Evolutionary conservation across 2,888 invertebrate genomes (phyloP).

Genomic region (Osmoderma eremita): DNA sequence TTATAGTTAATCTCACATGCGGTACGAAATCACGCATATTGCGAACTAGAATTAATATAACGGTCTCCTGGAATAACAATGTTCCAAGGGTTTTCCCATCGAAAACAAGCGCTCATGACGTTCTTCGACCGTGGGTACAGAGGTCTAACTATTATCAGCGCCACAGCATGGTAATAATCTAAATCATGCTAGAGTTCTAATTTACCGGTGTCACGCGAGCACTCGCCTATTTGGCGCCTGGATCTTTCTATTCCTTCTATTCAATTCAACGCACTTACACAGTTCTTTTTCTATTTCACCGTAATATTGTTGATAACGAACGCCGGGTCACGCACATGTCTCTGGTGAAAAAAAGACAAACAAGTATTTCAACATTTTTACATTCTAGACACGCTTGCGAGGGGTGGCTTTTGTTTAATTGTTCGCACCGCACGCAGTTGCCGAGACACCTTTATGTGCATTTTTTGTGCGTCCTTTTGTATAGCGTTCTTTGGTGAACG

Average conservation of each 20-base stretch:
- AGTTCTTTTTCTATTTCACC: constrained; percentile 40
- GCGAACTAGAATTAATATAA: constrained; percentile 22
- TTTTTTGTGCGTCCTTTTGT: constrained; percentile 32
- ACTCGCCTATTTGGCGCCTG: constrained; percentile 54
- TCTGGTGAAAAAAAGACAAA: constrained; percentile 41
- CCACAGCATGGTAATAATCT: constrained; percentile 48
- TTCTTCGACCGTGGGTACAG: constrained; percentile 35
- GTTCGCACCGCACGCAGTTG: constrained; percentile 43
- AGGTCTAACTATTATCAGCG: constrained; percentile 43
- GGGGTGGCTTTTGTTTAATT: constrained; percentile 49
- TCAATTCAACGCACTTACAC: constrained; percentile 41
- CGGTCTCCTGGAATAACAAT: constrained; percentile 27
- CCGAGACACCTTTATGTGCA: constrained; percentile 39
- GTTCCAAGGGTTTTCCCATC: constrained; percentile 17
- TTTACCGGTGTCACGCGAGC: constrained; percentile 53
- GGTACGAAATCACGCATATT: constrained; percentile 34
- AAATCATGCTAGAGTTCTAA: constrained; percentile 55
- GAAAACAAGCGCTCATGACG: constrained; percentile 30
- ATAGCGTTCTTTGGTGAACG: constrained; percentile 33
- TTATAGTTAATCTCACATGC: constrained; percentile 30
- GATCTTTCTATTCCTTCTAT: constrained; percentile 48
- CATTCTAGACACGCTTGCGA: constrained; percentile 47
- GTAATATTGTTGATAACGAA: constrained; percentile 43
- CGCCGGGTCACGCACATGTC: constrained; percentile 46
- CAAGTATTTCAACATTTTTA: constrained; percentile 46